Evolutionary conservation across 2,888 invertebrate species (phyloP).

Genomic region (Athrips mouffetella): DNA sequence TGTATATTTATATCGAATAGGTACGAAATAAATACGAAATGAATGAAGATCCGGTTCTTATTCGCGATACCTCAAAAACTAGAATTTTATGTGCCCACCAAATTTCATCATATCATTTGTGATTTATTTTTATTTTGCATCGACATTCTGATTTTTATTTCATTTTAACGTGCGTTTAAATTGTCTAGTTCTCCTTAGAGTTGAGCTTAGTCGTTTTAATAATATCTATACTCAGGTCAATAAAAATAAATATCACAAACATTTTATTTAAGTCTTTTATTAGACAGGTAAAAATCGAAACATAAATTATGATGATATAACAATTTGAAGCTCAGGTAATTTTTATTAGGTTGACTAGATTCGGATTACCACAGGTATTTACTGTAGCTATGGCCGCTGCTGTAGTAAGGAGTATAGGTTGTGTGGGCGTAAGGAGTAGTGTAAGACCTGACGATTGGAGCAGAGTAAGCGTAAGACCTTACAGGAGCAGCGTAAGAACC

Average conservation of each 20-base stretch:
- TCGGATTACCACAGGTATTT: constrained; percentile 44
- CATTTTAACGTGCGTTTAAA: too few relatives aligned
- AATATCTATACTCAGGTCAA: too few relatives aligned
- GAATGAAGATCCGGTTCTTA: too few relatives aligned
- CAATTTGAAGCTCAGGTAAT: neutral
- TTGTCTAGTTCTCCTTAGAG: too few relatives aligned
- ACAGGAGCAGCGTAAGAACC: constrained; percentile 11
- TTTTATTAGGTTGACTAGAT: neutral
- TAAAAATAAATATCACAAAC: neutral
- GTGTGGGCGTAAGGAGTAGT: constrained; percentile 15
- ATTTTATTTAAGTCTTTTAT: neutral
- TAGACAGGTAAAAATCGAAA: neutral
- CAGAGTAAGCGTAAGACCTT: neutral
- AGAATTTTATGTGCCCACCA: too few relatives aligned
- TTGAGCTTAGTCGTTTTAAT: too few relatives aligned
- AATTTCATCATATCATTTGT: too few relatives aligned
- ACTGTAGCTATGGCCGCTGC: constrained; percentile 25
- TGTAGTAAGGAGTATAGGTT: constrained; percentile 15
- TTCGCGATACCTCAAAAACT: too few relatives aligned
- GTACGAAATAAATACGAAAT: too few relatives aligned
- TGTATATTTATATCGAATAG: too few relatives aligned
- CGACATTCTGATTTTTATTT: too few relatives aligned
- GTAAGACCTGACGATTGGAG: constrained; percentile 12
- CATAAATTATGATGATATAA: neutral
- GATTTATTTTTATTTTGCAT: too few relatives aligned